Percentiles rank a stretch among this genome's conserved stretches.
Conservation (phyloP, 2,888 invertebrate species). For the Exephanes ischioxanthus region DNA sequence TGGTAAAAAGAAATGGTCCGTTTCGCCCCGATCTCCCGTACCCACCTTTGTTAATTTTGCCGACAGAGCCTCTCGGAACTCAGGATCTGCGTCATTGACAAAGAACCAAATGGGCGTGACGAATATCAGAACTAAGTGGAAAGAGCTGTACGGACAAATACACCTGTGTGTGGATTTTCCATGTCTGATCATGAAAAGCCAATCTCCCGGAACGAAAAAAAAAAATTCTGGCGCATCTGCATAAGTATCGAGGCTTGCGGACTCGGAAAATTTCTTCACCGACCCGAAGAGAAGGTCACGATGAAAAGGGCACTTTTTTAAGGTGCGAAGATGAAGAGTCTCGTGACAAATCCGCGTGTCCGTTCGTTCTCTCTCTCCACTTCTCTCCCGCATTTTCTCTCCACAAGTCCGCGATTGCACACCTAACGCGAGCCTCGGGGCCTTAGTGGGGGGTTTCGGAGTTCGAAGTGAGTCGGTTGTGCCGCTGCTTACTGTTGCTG, state of each 20-base stretch:
- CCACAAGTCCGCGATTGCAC: conserved; percentile 56
- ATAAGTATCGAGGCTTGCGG: neutral
- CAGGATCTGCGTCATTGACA: neutral
- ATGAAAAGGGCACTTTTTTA: neutral
- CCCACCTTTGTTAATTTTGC: neutral
- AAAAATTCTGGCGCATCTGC: neutral
- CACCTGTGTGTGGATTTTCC: neutral
- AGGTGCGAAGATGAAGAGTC: neutral
- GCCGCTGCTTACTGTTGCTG: conserved; percentile 60
- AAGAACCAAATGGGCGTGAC: neutral
- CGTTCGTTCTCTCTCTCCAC: conserved; percentile 19
- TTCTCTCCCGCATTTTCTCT: conserved; percentile 3
- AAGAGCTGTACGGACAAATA: neutral
- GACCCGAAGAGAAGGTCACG: neutral
- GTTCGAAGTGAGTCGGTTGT: conserved; percentile 57
- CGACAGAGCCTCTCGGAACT: neutral
- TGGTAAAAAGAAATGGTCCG: no score
- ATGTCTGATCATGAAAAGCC: neutral
- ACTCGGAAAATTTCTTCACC: neutral
- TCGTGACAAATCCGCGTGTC: conserved; percentile 46
- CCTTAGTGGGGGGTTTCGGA: conserved; percentile 61
- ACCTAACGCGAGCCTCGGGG: conserved; percentile 52
- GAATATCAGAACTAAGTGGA: neutral
- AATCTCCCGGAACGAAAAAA: neutral
- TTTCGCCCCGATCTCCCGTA: no score